phyloP scores from a whole-genome alignment of 37 sponge, comb jelly and placozoan genomes.

The Oscarella lobularis region DNA sequence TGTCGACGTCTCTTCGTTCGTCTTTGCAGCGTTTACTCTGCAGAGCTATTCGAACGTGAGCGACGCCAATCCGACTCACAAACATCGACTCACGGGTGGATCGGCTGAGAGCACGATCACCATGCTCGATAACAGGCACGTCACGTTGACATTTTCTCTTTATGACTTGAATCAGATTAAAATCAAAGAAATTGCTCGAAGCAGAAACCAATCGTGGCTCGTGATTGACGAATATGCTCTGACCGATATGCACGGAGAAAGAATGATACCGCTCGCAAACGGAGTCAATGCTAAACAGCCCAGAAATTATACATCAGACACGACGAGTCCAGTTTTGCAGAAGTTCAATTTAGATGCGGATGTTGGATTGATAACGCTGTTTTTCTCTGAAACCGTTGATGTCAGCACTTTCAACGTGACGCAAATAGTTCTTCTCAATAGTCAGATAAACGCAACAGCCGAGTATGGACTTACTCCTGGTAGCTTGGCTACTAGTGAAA shows the following conservation, averaged over 20 bases:
- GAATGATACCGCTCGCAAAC: conserved; percentile 64
- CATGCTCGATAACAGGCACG: conserved; percentile 58
- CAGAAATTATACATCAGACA: conserved; percentile 41
- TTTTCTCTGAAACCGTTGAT: conserved; percentile 81
- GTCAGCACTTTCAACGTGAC: conserved; percentile 56
- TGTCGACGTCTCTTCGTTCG: conserved; percentile 59
- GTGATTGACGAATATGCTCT: conserved; percentile 44
- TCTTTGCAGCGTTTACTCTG: conserved; percentile 33
- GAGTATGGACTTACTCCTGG: neutral
- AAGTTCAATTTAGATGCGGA: conserved; percentile 44
- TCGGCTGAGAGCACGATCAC: conserved; percentile 39
- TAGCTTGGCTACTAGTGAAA: neutral
- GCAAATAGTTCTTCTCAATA: conserved; percentile 44
- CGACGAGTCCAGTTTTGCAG: conserved; percentile 39
- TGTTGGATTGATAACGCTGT: conserved; percentile 49
- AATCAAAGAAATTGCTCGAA: conserved; percentile 43
- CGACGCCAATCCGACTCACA: conserved; percentile 27
- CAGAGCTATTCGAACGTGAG: conserved; percentile 52
- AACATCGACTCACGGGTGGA: conserved; percentile 28
- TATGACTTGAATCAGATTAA: conserved; percentile 67
- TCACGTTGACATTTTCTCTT: conserved; percentile 36
- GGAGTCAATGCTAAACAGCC: conserved; percentile 26
- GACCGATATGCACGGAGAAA: conserved; percentile 48
- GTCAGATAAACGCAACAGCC: neutral
- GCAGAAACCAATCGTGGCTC: conserved; percentile 54